phyloP scores from a whole-genome alignment of 2,888 invertebrate genomes.

The Mamestra brassicae region DNA sequence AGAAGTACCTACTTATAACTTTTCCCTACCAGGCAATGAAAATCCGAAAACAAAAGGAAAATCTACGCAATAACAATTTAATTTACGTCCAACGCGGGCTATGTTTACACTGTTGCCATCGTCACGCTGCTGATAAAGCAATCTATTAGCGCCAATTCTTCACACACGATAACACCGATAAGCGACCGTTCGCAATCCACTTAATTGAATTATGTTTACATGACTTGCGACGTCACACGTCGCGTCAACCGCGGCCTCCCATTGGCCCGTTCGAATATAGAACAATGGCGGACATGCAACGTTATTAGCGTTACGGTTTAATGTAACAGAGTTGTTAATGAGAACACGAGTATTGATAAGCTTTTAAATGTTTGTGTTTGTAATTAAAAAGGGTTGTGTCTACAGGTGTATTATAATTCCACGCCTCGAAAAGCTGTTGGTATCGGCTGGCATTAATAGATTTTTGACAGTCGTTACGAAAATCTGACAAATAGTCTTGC shows the following conservation, averaged over 20 bases:
- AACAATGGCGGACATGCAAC: conserved; percentile 81
- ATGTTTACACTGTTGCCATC: conserved; percentile 60
- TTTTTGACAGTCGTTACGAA: background rate
- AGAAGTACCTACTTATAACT: conserved; percentile 2
- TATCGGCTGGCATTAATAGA: background rate
- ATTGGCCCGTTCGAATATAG: conserved; percentile 79
- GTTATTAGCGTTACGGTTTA: conserved; percentile 59
- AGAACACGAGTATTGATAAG: conserved; percentile 64
- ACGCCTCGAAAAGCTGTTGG: background rate
- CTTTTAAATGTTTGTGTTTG: conserved; percentile 43
- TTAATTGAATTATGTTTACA: conserved; percentile 89
- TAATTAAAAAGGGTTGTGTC: conserved; percentile 46
- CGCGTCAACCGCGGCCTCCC: conserved; percentile 67
- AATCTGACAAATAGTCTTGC: background rate
- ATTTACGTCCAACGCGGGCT: conserved; percentile 58
- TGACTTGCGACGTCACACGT: conserved; percentile 62
- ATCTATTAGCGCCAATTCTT: conserved; percentile 79
- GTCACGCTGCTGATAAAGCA: conserved; percentile 74
- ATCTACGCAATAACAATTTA: conserved; percentile 56
- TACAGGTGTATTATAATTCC: background rate
- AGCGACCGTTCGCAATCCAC: conserved; percentile 71
- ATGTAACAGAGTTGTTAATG: conserved; percentile 57
- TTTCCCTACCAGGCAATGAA: conserved; percentile 25
- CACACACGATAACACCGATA: conserved; percentile 80
- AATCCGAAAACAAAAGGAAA: conserved; percentile 31